These are phyloP conservation scores for Craniophora ligustri DNA, from an alignment of 2,888 invertebrate species.

Conservation along the genomic window DNA sequence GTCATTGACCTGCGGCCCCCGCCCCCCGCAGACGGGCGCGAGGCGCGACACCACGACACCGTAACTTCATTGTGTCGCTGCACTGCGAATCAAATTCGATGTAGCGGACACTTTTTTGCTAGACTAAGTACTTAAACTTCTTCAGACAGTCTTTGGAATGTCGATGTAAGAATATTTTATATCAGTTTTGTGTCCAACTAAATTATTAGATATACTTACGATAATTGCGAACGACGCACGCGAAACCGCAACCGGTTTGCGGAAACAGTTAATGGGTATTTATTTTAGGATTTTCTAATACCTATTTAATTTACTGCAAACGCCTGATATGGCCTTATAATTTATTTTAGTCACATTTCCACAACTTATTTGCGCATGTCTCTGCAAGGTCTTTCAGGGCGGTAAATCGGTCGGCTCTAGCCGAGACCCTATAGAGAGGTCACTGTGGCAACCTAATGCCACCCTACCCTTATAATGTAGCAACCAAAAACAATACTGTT, in stretches of 20 bases:
- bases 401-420: too few relatives aligned
- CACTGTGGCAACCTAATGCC: too few relatives aligned
- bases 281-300: constrained; percentile 14
- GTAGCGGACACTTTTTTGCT: constrained; percentile 53
- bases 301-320: constrained; percentile 11
- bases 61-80: constrained; percentile 81
- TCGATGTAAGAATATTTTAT: not conserved
- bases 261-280: constrained; percentile 29
- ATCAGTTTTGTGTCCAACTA: constrained; percentile 1
- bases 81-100: constrained; percentile 81
- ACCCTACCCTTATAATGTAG: not conserved
- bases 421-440: too few relatives aligned
- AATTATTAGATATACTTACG: constrained; percentile 7
- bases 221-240: not conserved
- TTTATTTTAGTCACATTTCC: not conserved
- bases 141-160: not conserved
- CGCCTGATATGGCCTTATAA: constrained; percentile 34
- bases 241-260: not conserved
- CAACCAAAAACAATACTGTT: not conserved
- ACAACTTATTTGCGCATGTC: not conserved
- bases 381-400: not conserved
- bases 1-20: constrained; percentile 83
- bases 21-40: constrained; percentile 63
- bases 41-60: constrained; percentile 76
- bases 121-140: constrained; percentile 3